Evolutionary conservation across 2,113 vertebrate species (phyloP).

Genomic region (Pelvicachromis taeniatus): DNA sequence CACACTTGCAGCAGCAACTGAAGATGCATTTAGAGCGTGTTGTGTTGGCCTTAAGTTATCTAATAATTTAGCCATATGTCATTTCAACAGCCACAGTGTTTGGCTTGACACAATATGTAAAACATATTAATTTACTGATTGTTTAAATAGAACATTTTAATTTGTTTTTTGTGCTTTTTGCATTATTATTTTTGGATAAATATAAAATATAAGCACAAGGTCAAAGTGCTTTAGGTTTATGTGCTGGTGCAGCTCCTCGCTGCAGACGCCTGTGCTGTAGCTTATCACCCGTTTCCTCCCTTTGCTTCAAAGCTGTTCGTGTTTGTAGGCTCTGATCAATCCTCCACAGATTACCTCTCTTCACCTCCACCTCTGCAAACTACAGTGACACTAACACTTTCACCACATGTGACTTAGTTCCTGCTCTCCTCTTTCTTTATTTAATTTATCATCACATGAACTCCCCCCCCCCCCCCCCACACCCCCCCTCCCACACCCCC

Average conservation of each 20-base stretch:
- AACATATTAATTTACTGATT: not conserved
- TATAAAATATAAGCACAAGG: not conserved
- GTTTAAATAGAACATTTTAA: not conserved
- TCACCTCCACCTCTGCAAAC: not conserved
- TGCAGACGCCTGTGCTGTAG: slow-evolving; percentile 54
- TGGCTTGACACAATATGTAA: not conserved
- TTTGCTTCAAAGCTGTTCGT: not conserved
- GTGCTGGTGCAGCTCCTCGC: not conserved
- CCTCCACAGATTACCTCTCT: not conserved
- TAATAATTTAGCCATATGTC: not conserved
- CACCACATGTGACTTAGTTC: not conserved
- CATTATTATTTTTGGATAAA: not conserved
- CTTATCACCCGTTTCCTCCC: not conserved
- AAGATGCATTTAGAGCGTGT: not conserved
- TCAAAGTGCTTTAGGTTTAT: not conserved
- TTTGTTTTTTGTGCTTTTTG: not conserved
- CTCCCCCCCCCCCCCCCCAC: not conserved
- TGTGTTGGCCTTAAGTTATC: not conserved
- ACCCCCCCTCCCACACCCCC: no score
- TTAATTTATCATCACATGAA: not conserved
- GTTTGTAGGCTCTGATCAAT: not conserved
- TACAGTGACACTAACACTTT: not conserved
- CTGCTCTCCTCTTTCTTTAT: not conserved
- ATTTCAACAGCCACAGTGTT: not conserved
- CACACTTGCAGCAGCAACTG: not conserved